Base-by-base conservation (phyloP, 2,113 vertebrate species). In the Centropristis striata region DNA sequence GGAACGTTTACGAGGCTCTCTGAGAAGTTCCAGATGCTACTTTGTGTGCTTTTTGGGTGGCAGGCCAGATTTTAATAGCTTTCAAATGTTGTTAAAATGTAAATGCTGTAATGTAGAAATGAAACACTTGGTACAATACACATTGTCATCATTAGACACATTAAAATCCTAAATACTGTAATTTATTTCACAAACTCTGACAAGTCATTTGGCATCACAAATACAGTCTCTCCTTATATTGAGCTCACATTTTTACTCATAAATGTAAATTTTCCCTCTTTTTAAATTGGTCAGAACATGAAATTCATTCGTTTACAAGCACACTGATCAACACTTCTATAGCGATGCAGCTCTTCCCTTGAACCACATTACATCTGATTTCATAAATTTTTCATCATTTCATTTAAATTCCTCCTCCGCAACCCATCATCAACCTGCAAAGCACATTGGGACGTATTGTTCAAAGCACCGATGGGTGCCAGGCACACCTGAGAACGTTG, bases 161-260 rank as follows among this genome's bases (percentile, higher is more conserved):
- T 84, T 87, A 83, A 91, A 93, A 88, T 80, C 80, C 91, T 92
- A 92, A 92, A 91, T 90, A 89, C 84, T 86, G 88, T 87, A 67
- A 86, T 92, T 93, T 91, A 91, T 93, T 94, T 91, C 93, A 92
- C 89, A 91, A 91, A 91, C 85, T 87, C 84, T 75, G 85, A 92
- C 92, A 93, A 78, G 76, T 91, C 72, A 93, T 94, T 93, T 93
- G 93, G 92, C 92, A 92, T 93, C 91, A 94, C 86, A 86, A 88
- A 87, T 90, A 93, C 92, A 90, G 76, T 89, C 86, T 89, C 65
- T 80, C 81, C 63, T 89, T 92, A 93, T 88, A 87, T 60, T 81
- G 91, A 90, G 84, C 81, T 93, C 80, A 88, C 83, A 46, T 63
- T 72, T 84, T 88, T 89, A 88, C 88, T 58, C 73, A 89, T 93